Percentiles rank a stretch among this genome's conserved stretches.
Conservation (phyloP, 2,888 invertebrate species). For the Ariolimax columbianus region DNA sequence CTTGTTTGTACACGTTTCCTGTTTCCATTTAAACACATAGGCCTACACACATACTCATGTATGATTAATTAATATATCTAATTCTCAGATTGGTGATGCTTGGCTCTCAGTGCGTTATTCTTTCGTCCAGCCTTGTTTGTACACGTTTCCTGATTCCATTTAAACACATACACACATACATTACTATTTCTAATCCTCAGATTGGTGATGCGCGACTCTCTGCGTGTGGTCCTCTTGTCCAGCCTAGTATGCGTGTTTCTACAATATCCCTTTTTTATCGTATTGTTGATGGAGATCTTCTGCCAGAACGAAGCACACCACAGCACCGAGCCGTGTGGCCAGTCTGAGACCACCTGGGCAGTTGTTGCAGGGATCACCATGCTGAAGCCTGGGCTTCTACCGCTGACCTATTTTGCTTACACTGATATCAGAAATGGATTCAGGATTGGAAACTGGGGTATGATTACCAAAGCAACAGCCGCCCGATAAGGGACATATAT, state of each 20-base stretch:
- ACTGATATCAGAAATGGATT: constrained; percentile 53
- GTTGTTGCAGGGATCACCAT: constrained; percentile 49
- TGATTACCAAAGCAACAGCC: background rate
- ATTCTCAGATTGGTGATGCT: background rate
- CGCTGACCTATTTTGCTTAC: constrained; percentile 53
- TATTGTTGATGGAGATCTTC: constrained; percentile 51
- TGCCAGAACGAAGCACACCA: constrained; percentile 21
- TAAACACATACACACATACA: background rate
- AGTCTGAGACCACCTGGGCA: constrained; percentile 52
- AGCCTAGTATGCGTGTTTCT: constrained; percentile 49
- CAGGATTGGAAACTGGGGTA: constrained; percentile 14
- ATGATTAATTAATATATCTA: background rate
- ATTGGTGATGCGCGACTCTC: constrained; percentile 45
- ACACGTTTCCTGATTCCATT: background rate
- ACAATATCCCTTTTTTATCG: constrained; percentile 54
- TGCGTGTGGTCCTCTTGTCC: constrained; percentile 48
- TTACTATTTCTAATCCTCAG: background rate
- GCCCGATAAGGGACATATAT: background rate
- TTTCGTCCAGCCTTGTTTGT: constrained; percentile 45
- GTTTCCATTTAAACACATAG: constrained; percentile 46
- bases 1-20: constrained; percentile 48
- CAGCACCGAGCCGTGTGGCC: constrained; percentile 37
- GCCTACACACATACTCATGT: background rate
- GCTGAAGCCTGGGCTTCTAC: constrained; percentile 55
- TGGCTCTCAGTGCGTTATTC: constrained; percentile 52